Conservation (phyloP, 2,797 vertebrate species). For the Esox lucius region DNA sequence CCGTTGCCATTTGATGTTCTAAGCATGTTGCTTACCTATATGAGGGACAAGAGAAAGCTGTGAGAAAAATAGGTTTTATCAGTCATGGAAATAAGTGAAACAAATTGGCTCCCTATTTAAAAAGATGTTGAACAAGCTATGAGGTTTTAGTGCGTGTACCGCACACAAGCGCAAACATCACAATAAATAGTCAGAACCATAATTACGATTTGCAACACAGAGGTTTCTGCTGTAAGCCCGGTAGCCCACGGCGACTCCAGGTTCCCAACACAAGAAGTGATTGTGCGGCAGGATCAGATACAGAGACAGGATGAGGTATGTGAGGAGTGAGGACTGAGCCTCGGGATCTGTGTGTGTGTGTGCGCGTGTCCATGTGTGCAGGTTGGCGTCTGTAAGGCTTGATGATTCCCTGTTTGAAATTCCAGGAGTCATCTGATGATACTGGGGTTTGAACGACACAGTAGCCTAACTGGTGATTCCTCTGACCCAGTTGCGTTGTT, state of each 20-base stretch:
- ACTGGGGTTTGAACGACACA: background rate
- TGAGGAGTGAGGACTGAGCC: background rate
- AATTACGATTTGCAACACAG: constrained; percentile 17
- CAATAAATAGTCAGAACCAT: constrained; percentile 1
- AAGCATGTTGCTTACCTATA: too few species aligned
- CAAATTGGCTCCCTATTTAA: too few species aligned
- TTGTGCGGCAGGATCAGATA: constrained; percentile 46
- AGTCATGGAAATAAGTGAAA: too few species aligned
- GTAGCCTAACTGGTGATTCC: constrained; percentile 10
- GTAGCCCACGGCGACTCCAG: constrained; percentile 18
- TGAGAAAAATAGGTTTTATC: too few species aligned
- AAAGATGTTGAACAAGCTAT: too few species aligned
- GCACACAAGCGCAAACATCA: background rate
- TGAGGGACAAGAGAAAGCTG: too few species aligned
- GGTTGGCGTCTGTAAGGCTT: too few species aligned
- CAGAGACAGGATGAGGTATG: constrained; percentile 2
- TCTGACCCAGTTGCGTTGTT: constrained; percentile 5
- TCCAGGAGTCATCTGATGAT: constrained; percentile 56
- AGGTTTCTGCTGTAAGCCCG: constrained; percentile 43
- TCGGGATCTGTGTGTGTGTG: background rate
- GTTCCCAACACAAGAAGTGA: constrained; percentile 41
- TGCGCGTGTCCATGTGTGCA: background rate
- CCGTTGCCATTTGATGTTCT: too few species aligned
- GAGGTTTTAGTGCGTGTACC: too few species aligned
- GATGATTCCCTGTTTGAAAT: constrained; percentile 13